Conservation (phyloP, 2,888 invertebrate genomes). For the Bombylius major region DNA sequence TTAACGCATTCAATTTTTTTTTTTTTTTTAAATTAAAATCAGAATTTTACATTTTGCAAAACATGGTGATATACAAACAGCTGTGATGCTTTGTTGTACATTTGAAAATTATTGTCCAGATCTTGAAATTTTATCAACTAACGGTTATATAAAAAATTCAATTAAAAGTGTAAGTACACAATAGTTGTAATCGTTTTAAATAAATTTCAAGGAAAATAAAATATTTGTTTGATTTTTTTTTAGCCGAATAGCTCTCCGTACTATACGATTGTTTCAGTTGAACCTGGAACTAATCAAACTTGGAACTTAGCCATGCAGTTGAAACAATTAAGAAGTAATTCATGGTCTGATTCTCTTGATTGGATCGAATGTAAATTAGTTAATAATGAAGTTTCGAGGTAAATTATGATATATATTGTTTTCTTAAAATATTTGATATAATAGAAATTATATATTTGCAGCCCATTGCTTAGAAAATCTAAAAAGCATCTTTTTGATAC, state of each 20-base stretch:
- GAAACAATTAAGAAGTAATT: constrained; percentile 65
- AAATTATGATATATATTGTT: background rate
- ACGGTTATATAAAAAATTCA: constrained; percentile 42
- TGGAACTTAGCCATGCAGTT: constrained; percentile 57
- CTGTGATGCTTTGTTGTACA: constrained; percentile 83
- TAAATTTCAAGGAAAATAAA: no score
- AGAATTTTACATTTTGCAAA: constrained; percentile 72
- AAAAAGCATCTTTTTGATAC: constrained; percentile 52
- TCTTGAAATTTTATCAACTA: constrained; percentile 12
- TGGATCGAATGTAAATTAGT: constrained; percentile 33
- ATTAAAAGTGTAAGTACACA: constrained; percentile 38
- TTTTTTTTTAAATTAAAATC: constrained; percentile 8
- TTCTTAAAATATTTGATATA: background rate
- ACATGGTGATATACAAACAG: constrained; percentile 79
- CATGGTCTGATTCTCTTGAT: constrained; percentile 78
- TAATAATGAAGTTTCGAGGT: constrained; percentile 8
- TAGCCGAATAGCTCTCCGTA: constrained; percentile 76
- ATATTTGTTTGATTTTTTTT: constrained; percentile 16
- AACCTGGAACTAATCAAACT: constrained; percentile 53
- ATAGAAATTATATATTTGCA: background rate
- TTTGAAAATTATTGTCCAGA: constrained; percentile 56
- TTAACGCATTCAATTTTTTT: no score
- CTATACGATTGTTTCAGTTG: constrained; percentile 66
- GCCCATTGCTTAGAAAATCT: constrained; percentile 16
- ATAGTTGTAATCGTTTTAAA: no score